These are phyloP conservation scores for Brevimyrus niger DNA, from an alignment of 2,113 vertebrate species.

Conservation along the genomic window DNA sequence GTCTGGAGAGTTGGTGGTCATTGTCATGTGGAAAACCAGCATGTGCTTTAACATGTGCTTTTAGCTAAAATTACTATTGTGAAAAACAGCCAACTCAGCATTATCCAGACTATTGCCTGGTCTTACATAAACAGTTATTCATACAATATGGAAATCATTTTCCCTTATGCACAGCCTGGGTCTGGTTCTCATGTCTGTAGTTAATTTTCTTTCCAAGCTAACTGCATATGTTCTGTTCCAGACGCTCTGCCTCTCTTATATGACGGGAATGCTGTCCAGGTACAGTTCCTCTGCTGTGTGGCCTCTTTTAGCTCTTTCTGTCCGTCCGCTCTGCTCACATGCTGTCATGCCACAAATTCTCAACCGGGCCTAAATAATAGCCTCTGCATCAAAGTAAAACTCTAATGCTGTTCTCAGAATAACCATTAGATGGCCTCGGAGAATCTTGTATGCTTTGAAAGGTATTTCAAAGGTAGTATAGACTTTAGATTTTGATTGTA, in stretches of 20 bases:
- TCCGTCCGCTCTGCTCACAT: constrained; percentile 12
- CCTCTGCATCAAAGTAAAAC: constrained; percentile 61
- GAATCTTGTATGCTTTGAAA: neutral
- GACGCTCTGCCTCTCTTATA: constrained; percentile 69
- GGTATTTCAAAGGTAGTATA: neutral
- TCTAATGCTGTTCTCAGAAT: neutral
- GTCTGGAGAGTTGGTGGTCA: neutral
- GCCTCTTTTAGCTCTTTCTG: neutral
- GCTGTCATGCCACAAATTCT: constrained; percentile 38
- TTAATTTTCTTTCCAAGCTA: neutral
- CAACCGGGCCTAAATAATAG: constrained; percentile 66
- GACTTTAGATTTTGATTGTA: neutral
- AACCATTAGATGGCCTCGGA: neutral
- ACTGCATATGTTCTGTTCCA: constrained; percentile 21
- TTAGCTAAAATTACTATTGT: neutral
- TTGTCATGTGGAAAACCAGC: neutral
- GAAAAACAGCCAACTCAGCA: neutral
- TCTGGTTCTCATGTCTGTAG: neutral
- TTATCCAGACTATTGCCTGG: neutral
- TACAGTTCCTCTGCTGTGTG: constrained; percentile 21
- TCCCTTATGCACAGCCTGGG: neutral
- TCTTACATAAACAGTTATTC: neutral
- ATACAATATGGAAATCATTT: neutral
- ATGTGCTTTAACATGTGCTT: neutral
- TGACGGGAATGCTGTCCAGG: constrained; percentile 72